Percentiles rank a stretch among this genome's conserved stretches.
phyloP scores from a whole-genome alignment of 2,113 vertebrate genomes.

The Serilophus lunatus region DNA sequence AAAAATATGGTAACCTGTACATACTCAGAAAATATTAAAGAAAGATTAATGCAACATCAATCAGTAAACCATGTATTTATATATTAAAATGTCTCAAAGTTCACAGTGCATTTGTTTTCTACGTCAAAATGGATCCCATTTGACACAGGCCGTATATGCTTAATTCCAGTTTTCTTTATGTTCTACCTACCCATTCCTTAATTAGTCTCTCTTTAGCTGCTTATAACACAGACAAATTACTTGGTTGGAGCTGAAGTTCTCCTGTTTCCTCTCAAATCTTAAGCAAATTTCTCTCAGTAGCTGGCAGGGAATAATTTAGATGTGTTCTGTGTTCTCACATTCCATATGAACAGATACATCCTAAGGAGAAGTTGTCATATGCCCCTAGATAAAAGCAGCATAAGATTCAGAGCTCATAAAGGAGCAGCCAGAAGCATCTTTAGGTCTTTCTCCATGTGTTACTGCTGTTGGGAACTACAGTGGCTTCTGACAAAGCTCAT shows the following conservation, averaged over 20 bases:
- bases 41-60: neutral
- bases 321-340: neutral
- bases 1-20: neutral
- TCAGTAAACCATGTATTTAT: neutral
- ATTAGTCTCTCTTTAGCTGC: neutral
- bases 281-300: neutral
- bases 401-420: neutral
- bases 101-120: neutral
- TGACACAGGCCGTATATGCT: neutral
- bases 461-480: neutral
- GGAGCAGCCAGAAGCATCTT: neutral
- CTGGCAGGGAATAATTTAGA: neutral
- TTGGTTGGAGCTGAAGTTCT: neutral
- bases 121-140: neutral
- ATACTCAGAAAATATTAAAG: neutral
- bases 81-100: neutral
- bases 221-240: neutral
- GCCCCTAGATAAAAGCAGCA: neutral
- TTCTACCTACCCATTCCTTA: neutral
- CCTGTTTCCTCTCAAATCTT: neutral
- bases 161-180: neutral
- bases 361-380: neutral
- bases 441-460: neutral
- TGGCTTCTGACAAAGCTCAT: neutral
- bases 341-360: neutral